Percentiles rank a stretch among this genome's conserved stretches.
Conservation (phyloP, 2,797 vertebrate genomes). For the Ptychobarbus kaznakovi region DNA sequence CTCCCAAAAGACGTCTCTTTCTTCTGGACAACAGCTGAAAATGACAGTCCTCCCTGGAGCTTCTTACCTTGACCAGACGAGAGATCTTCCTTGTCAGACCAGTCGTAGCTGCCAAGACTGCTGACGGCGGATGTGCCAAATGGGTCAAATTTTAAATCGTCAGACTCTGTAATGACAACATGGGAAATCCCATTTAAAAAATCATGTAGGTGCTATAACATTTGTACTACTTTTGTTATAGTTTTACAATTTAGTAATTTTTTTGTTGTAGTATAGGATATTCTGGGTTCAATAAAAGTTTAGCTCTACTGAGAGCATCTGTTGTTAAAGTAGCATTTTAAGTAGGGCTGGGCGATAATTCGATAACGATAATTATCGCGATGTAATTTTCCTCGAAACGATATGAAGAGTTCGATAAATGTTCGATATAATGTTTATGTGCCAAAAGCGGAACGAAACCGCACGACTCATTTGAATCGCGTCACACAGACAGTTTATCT, state of each 20-base stretch:
- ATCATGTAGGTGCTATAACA: not conserved
- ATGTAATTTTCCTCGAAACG: no score
- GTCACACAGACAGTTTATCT: no score
- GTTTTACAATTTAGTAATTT: not conserved
- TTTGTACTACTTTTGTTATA: no score
- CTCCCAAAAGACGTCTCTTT: conserved; percentile 89
- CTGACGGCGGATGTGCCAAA: conserved; percentile 86
- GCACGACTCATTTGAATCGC: no score
- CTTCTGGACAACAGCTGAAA: conserved; percentile 80
- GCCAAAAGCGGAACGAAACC: no score
- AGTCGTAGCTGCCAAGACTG: conserved; percentile 86
- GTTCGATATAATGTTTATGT: no score
- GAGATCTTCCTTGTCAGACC: conserved; percentile 88
- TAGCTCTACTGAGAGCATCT: not conserved
- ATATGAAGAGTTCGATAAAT: no score
- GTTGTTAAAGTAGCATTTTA: not conserved
- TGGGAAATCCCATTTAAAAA: conserved; percentile 61
- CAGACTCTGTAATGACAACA: conserved; percentile 88
- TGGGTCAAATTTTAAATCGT: conserved; percentile 91
- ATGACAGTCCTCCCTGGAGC: conserved; percentile 72
- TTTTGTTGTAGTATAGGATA: not conserved
- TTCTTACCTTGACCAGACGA: conserved; percentile 77
- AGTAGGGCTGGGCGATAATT: no score
- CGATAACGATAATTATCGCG: no score
- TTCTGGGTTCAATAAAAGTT: not conserved